Base-by-base conservation (phyloP, 2,113 vertebrate species). In the Lynx canadensis region DNA sequence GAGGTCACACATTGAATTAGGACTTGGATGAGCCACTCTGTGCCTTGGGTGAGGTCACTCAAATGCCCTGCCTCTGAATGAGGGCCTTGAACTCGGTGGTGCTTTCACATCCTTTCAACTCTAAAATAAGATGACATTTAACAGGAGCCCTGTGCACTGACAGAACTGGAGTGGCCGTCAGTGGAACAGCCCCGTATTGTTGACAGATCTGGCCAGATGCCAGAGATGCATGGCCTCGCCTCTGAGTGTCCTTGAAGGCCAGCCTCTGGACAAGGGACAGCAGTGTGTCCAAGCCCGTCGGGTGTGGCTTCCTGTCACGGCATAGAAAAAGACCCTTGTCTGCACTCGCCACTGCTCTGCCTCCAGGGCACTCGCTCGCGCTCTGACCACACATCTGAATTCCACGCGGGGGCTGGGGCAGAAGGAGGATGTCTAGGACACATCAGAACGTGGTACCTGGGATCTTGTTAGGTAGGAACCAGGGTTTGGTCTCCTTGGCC, bases 111-210 rank as follows among this genome's bases (percentile, higher is more conserved):
- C 63, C 91, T 81, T 33, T 83, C 45, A 12, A 9, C 33, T 92
- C 97, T 92, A 95, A 96, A 80, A 76, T 69, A 68, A 57, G 81
- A 45, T 45, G 96, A 38, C 96, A 66, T 97, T 95, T 41, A 19
- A 12, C 0, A 0, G 57, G 60, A 11, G 36, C 25, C 23, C 57
- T 15, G 19, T 4, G 60, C 15, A 0, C 16, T 1, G 55, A 7
- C 0, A 27, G 66, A 48, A 1, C 50, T 0, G 36, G 52, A 13
- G 33, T 0, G 18, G 14, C 36, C 66, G 10, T 5, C 3, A 13
- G 27, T 10, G 33, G 1, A 60, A 86, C n/a, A 97, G 86, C 0
- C 7, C 13, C 0, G 1, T 1, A 33, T 31, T 97, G 97, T 89
- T 1, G 29, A 29, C 1, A 0, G 66, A 14, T 1, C 0, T 1